Evolutionary conservation across 2,888 invertebrate species (phyloP).

Genomic region (Drosophila aldrichi): DNA sequence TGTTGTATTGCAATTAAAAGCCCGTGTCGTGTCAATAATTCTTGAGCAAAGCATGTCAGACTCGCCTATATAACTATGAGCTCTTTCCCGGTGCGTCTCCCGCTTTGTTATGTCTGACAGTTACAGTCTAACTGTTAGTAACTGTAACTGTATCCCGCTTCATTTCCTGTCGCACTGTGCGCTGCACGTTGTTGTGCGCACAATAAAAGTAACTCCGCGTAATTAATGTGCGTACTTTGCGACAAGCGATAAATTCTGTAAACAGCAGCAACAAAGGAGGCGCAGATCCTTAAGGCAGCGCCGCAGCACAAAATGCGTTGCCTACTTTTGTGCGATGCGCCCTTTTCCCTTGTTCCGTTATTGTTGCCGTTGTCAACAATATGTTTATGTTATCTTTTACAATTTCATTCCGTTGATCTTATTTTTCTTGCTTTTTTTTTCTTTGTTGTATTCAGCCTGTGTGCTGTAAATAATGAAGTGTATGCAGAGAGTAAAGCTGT

Average conservation of each 20-base stretch:
- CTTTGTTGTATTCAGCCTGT: conserved; percentile 13
- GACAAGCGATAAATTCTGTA: conserved; percentile 74
- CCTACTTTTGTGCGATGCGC: conserved; percentile 66
- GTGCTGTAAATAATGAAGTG: conserved; percentile 74
- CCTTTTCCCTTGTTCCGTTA: conserved; percentile 20
- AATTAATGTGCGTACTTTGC: conserved; percentile 81
- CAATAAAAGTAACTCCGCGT: conserved; percentile 81
- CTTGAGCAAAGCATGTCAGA: conserved; percentile 63
- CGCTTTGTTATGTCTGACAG: conserved; percentile 28
- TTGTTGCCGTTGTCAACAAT: conserved; percentile 70
- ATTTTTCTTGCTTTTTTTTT: conserved; percentile 22
- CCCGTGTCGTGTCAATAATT: conserved; percentile 50
- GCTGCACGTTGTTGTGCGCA: conserved; percentile 68
- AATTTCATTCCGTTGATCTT: conserved; percentile 62
- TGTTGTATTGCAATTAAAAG: conserved; percentile 64
- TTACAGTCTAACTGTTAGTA: not conserved
- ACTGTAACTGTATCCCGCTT: conserved; percentile 46
- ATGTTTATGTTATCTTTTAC: conserved; percentile 79
- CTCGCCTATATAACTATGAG: conserved; percentile 17
- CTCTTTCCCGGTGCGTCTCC: conserved; percentile 47
- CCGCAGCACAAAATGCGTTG: conserved; percentile 51
- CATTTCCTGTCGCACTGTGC: conserved; percentile 78
- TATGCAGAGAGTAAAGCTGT: conserved; percentile 34
- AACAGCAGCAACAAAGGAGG: conserved; percentile 27
- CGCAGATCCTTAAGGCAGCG: conserved; percentile 40